phyloP scores from a whole-genome alignment of 2,888 invertebrate species.

The Drosophila anomalata region DNA sequence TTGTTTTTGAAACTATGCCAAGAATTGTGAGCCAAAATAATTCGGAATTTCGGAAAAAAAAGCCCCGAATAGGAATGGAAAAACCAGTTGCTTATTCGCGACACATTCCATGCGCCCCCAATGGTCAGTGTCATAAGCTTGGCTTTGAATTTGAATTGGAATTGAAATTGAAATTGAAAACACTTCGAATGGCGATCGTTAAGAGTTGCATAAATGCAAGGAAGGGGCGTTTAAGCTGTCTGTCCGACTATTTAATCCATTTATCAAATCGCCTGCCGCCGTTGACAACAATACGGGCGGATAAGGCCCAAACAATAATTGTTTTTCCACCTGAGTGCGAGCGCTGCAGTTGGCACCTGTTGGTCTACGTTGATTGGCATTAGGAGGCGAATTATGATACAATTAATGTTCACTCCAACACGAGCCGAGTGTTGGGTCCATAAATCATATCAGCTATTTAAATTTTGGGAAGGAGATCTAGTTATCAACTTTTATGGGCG shows the following conservation, averaged over 20 bases:
- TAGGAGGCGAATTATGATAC: slow-evolving; percentile 48
- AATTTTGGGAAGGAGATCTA: slow-evolving; percentile 7
- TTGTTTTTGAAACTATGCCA: slow-evolving; percentile 26
- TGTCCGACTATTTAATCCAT: slow-evolving; percentile 18
- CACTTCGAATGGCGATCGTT: slow-evolving; percentile 43
- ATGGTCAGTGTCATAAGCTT: slow-evolving; percentile 40
- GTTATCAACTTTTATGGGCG: not conserved
- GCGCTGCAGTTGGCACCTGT: slow-evolving; percentile 6
- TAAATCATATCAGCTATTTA: slow-evolving; percentile 51
- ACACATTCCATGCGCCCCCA: slow-evolving; percentile 41
- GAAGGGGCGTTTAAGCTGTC: slow-evolving; percentile 42
- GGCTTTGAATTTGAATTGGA: slow-evolving; percentile 34
- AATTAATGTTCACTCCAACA: slow-evolving; percentile 34
- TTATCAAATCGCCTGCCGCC: slow-evolving; percentile 36
- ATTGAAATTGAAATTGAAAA: slow-evolving; percentile 40
- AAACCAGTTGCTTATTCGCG: slow-evolving; percentile 52
- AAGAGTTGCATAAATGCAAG: slow-evolving; percentile 15
- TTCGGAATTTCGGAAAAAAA: slow-evolving; percentile 43
- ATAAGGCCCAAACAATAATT: slow-evolving; percentile 9
- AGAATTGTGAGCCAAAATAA: slow-evolving; percentile 47
- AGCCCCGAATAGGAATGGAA: slow-evolving; percentile 14
- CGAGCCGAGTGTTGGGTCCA: slow-evolving; percentile 39
- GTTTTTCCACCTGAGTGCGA: slow-evolving; percentile 13
- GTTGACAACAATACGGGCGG: slow-evolving; percentile 35
- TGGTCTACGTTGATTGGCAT: slow-evolving; percentile 35